Evolutionary conservation across 2,797 vertebrate species (phyloP).

Genomic region (Heliangelus exortis): DNA sequence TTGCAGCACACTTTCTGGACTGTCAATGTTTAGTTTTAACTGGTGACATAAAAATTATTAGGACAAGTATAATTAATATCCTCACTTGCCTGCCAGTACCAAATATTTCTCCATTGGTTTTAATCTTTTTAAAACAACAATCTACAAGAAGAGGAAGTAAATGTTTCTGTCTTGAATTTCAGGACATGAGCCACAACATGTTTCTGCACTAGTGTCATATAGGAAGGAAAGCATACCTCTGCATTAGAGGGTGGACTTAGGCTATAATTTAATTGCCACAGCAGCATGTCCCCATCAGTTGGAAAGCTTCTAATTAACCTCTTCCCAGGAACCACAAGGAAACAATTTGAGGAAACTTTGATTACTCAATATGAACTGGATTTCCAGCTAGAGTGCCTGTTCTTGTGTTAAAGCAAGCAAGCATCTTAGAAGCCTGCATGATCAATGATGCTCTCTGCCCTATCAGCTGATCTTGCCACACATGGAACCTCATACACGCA

Average conservation of each 20-base stretch:
- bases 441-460: background rate
- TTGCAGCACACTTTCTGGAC: background rate
- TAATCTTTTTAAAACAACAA: background rate
- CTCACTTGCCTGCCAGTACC: background rate
- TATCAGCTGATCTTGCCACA: background rate
- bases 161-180: conserved; percentile 2
- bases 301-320: conserved; percentile 27
- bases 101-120: background rate
- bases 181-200: conserved; percentile 5
- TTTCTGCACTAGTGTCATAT: conserved; percentile 27
- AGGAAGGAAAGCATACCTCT: conserved; percentile 6
- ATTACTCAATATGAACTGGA: background rate
- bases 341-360: conserved; percentile 1
- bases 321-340: conserved; percentile 9
- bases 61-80: background rate
- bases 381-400: background rate
- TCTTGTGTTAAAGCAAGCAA: background rate
- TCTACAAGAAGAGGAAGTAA: background rate
- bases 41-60: background rate
- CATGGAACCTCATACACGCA: background rate
- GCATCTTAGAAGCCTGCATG: background rate
- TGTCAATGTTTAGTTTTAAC: background rate
- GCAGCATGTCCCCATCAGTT: background rate
- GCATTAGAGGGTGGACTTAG: background rate
- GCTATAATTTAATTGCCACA: conserved; percentile 29